Percentiles rank a stretch among this genome's conserved stretches.
These are phyloP conservation scores for Rhinophrynus dorsalis DNA, from an alignment of 2,797 vertebrate species.

Conservation along the genomic window DNA sequence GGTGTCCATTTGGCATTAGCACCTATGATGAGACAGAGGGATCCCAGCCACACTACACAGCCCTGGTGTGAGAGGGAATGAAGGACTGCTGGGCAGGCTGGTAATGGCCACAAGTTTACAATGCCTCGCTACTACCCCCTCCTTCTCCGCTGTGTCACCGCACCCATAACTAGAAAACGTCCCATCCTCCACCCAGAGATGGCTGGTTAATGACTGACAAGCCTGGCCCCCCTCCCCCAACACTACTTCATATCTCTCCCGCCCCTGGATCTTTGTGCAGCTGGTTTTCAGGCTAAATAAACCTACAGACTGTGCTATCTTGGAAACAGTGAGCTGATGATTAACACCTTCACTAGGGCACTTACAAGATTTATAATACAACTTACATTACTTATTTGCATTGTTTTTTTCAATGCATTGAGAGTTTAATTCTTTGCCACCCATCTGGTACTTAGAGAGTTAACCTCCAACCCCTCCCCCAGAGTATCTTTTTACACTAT, in stretches of 20 bases:
- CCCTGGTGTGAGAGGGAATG: too few relatives aligned
- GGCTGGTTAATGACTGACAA: slow-evolving; percentile 46
- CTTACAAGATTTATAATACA: too few relatives aligned
- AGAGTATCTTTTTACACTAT: too few relatives aligned
- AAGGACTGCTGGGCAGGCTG: too few relatives aligned
- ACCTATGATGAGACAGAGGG: too few relatives aligned
- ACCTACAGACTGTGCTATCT: slow-evolving; percentile 37
- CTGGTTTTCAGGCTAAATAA: slow-evolving; percentile 45
- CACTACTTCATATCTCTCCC: slow-evolving; percentile 45
- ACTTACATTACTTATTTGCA: too few relatives aligned
- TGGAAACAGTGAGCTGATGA: slow-evolving; percentile 22
- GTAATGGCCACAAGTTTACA: slow-evolving; percentile 10
- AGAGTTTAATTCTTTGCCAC: too few relatives aligned
- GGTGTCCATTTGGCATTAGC: too few relatives aligned
- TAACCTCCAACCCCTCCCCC: too few relatives aligned
- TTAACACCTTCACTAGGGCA: slow-evolving; percentile 41
- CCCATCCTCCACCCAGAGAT: slow-evolving; percentile 33
- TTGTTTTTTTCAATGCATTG: too few relatives aligned
- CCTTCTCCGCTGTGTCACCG: not conserved
- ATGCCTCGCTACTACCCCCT: not conserved
- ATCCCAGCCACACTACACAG: too few relatives aligned
- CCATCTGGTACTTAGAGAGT: too few relatives aligned
- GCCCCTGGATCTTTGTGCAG: slow-evolving; percentile 42
- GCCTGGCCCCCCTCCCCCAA: slow-evolving; percentile 23
- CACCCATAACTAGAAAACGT: slow-evolving; percentile 15